These are phyloP conservation scores for Caenorhabditis tropicalis DNA, from an alignment of 1,140 invertebrate species.

Conservation along the genomic window DNA sequence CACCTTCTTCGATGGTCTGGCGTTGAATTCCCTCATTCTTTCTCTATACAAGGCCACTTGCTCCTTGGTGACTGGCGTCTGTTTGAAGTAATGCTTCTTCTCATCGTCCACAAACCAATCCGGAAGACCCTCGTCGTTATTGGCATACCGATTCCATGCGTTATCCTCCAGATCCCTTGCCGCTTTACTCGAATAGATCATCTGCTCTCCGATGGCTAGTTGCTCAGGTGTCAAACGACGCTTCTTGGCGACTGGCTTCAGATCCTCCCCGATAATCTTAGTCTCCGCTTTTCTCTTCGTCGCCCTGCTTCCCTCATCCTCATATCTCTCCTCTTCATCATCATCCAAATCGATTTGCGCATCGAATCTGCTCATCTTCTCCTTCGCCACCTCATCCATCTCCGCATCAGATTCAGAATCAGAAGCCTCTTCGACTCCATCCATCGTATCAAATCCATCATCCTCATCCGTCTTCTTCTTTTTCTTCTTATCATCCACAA, in stretches of 20 bases:
- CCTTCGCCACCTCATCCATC: constrained; percentile 3
- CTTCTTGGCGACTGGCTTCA: constrained; percentile 53
- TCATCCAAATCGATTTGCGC: constrained; percentile 22
- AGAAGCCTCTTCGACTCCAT: background rate
- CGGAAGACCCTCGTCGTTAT: constrained; percentile 84
- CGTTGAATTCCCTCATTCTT: constrained; percentile 85
- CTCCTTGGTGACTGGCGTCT: constrained; percentile 80
- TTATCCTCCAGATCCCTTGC: constrained; percentile 85
- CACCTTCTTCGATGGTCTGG: constrained; percentile 94
- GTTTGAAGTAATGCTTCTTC: constrained; percentile 84
- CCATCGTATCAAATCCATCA: constrained; percentile 42
- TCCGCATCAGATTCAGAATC: background rate
- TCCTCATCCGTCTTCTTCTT: constrained; percentile 27
- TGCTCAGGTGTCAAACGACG: constrained; percentile 81
- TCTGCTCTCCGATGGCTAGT: constrained; percentile 84
- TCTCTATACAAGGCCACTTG: constrained; percentile 75
- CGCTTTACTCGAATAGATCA: constrained; percentile 84
- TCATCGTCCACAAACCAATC: constrained; percentile 97
- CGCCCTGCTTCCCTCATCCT: constrained; percentile 73
- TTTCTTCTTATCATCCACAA: constrained; percentile 26
- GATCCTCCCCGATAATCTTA: constrained; percentile 57
- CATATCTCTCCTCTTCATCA: constrained; percentile 27
- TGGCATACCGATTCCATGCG: constrained; percentile 83
- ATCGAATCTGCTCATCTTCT: constrained; percentile 27
- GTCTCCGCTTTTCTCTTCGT: constrained; percentile 75